phyloP scores from a whole-genome alignment of 2,888 invertebrate species.

The Diplazon laetatorius region DNA sequence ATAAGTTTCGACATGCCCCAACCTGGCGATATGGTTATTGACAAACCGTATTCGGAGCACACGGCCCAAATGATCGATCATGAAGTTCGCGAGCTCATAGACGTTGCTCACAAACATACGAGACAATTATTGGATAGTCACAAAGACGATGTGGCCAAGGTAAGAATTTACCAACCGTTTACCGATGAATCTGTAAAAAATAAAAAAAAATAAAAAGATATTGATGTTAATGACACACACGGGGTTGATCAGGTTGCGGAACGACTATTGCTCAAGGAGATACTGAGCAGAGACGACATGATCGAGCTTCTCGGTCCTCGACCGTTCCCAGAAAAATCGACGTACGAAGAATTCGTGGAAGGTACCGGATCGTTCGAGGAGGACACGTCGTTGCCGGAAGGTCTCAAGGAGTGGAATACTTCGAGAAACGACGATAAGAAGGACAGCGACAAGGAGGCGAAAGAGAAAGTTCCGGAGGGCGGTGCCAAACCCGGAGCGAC shows the following conservation, averaged over 20 bases:
- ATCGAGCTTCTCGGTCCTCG: conserved; percentile 96
- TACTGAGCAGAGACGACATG: conserved; percentile 98
- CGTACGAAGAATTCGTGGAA: conserved; percentile 99
- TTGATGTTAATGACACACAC: background rate
- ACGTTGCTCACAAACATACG: conserved; percentile 91
- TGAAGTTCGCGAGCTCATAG: conserved; percentile 93
- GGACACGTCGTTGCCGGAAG: conserved; percentile 96
- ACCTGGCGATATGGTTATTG: conserved; percentile 95
- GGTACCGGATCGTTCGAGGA: conserved; percentile 99
- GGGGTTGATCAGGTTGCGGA: conserved; percentile 86
- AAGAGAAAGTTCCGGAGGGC: conserved; percentile 42
- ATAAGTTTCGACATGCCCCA: conserved; percentile 98
- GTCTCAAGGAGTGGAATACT: conserved; percentile 97
- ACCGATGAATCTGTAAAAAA: too few species aligned
- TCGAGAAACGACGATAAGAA: conserved; percentile 82
- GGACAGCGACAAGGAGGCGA: conserved; percentile 57
- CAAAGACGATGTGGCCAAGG: conserved; percentile 93
- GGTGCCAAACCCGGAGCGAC: conserved; percentile 32
- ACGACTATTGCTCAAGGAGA: conserved; percentile 95
- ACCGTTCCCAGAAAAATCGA: conserved; percentile 99
- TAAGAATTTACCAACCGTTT: too few species aligned
- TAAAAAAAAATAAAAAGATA: conserved; percentile 11
- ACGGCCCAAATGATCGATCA: conserved; percentile 98
- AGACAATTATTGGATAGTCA: conserved; percentile 90
- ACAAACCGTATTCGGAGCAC: conserved; percentile 98